These are phyloP conservation scores for Erpornis zantholeuca DNA, from an alignment of 2,113 vertebrate species.

Conservation along the genomic window DNA sequence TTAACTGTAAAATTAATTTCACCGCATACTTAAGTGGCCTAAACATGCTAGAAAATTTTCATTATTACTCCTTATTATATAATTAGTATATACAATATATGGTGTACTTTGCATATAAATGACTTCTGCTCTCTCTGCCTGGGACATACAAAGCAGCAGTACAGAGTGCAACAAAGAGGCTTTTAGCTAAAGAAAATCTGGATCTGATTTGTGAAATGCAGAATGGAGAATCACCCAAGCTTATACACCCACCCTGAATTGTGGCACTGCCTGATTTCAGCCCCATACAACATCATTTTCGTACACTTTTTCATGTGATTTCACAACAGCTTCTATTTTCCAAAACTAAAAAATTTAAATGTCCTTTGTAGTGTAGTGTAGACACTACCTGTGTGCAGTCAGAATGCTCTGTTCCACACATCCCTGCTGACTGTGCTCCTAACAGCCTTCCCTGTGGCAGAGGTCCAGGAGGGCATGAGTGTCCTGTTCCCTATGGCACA, in stretches of 20 bases:
- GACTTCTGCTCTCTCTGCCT: neutral
- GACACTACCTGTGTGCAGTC: neutral
- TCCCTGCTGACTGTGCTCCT: neutral
- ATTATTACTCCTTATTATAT: slow-evolving; percentile 47
- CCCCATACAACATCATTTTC: neutral
- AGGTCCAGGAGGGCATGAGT: neutral
- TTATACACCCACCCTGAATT: neutral
- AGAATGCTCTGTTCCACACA: neutral
- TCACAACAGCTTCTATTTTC: neutral
- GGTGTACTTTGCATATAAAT: slow-evolving; percentile 39
- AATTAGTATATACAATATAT: slow-evolving; percentile 47
- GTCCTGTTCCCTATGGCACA: neutral
- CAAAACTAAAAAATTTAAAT: neutral
- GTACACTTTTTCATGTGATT: neutral
- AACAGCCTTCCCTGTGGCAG: neutral
- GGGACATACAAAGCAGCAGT: neutral
- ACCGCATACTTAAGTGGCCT: neutral
- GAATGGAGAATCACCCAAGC: neutral
- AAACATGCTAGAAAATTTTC: slow-evolving; percentile 31
- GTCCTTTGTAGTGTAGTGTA: neutral
- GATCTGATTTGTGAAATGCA: neutral
- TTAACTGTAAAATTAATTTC: slow-evolving; percentile 52
- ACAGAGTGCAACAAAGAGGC: neutral
- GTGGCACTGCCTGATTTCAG: neutral
- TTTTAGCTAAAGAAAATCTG: neutral